Evolutionary conservation across 1,140 invertebrate genomes (phyloP), one percentile per base, ranked within the genome.

Genomic region (Asobara japonica): DNA sequence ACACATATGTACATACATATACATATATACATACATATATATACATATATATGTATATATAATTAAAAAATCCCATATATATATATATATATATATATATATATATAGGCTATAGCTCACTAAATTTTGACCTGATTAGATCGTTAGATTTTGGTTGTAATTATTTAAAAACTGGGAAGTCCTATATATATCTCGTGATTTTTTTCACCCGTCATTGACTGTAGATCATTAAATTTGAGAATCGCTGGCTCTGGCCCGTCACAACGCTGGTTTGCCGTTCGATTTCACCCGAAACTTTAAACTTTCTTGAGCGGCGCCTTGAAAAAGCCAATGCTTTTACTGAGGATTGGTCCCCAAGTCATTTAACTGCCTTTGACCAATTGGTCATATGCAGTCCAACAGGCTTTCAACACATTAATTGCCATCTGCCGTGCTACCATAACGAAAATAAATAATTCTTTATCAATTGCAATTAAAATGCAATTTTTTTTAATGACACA

Each of bases 281-380:
- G 60, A 62, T 62, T 62, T 62, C 60, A 62, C 60, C 60, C 60
- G 60, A 62, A 62, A 62, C 60, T 62, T 62, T 29, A 62, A 62
- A 62, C 60, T 62, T 62, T 62, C 60, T 30, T 62, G 29, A 30
- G 27, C 25, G 60, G 60, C 60, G 22, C 27, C 60, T 62, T 11
- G 8, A 16, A 29, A n/a, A 56, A 56, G 7, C 51, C 51, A 56
- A 56, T 56, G 18, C 51, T 56, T 22, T 56, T 56, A 25, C 22
- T 56, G 51, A 56, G 51, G 51, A 56, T 56, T 56, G 51, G 51
- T 56, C 51, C 18, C 51, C 18, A 56, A 56, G 51, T 56, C 51
- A 56, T 56, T 56, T 10, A 56, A 27, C 31, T 36, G 31, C 31
- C 31, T 36, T 36, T 36, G 5, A 36, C 51, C 51, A 56, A 56